These are phyloP conservation scores for Stomorhina lunata DNA, from an alignment of 2,888 invertebrate species.

Conservation along the genomic window DNA sequence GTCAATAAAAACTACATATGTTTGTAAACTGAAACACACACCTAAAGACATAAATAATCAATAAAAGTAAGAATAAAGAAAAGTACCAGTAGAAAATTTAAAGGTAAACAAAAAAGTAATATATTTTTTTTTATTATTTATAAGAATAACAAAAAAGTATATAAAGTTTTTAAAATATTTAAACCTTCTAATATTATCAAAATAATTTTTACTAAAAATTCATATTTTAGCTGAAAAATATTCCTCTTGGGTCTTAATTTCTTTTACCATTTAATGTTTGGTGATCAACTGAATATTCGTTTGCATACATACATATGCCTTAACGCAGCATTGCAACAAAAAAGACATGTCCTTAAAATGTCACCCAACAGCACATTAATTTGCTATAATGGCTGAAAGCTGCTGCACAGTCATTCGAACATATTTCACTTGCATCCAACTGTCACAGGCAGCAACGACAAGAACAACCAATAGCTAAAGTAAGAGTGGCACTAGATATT, in stretches of 20 bases:
- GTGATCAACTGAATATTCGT: too few species aligned
- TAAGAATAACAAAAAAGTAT: too few species aligned
- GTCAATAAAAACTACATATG: conserved; percentile 47
- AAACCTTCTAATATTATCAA: too few species aligned
- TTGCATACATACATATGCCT: too few species aligned
- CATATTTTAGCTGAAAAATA: too few species aligned
- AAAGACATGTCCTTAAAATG: conserved; percentile 67
- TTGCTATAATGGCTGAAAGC: conserved; percentile 46
- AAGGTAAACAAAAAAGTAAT: too few species aligned
- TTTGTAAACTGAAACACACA: background rate
- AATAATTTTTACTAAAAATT: too few species aligned
- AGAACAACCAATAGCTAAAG: too few species aligned
- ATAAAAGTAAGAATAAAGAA: background rate
- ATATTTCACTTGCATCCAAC: conserved; percentile 13
- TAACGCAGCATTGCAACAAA: background rate
- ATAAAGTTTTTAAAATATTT: too few species aligned
- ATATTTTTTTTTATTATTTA: too few species aligned
- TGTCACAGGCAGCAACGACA: background rate
- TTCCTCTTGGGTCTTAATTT: too few species aligned
- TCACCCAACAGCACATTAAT: conserved; percentile 62
- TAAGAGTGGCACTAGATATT: background rate
- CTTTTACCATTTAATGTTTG: too few species aligned
- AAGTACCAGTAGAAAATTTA: background rate
- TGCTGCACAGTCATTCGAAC: background rate
- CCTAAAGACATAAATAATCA: background rate